A percentile compares a stretch with the other conserved stretches of the same genome.
Evolutionary conservation across 2,113 vertebrate genomes (phyloP).

Genomic region (Psammodynastes pulverulentus): DNA sequence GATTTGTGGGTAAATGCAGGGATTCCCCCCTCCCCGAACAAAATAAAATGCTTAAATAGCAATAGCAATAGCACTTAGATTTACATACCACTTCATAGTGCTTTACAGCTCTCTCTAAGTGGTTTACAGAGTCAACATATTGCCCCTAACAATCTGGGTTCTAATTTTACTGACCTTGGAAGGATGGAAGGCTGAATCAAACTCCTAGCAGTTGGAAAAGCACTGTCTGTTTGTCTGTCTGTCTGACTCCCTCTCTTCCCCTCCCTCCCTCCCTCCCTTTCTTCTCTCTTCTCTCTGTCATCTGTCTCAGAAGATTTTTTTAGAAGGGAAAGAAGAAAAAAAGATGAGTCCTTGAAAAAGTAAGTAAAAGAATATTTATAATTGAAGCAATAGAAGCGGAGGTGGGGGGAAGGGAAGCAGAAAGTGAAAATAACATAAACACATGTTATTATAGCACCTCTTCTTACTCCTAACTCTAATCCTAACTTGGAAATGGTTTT

Average conservation of each 20-base stretch:
- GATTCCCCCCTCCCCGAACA: not conserved
- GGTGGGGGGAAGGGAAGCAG: not conserved
- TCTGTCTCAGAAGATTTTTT: not conserved
- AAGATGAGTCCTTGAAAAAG: not conserved
- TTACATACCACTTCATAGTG: not conserved
- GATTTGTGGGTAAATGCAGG: not conserved
- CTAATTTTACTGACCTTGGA: not conserved
- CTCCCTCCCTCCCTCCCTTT: not conserved
- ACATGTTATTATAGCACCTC: not conserved
- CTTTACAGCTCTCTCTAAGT: not conserved
- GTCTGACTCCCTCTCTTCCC: not conserved
- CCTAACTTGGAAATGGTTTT: not conserved
- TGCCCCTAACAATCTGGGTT: not conserved
- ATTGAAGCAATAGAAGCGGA: not conserved
- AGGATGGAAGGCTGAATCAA: not conserved
- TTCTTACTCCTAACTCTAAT: not conserved
- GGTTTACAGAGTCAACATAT: not conserved
- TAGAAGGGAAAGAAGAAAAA: not conserved
- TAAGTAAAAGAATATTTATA: not conserved
- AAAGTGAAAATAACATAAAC: not conserved
- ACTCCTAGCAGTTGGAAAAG: not conserved
- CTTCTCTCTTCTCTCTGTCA: not conserved
- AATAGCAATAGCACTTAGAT: not conserved
- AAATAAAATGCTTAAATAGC: not conserved
- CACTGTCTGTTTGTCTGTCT: not conserved